Conservation (phyloP, 2,113 vertebrate species). For the Phrynosoma blainvillii region DNA sequence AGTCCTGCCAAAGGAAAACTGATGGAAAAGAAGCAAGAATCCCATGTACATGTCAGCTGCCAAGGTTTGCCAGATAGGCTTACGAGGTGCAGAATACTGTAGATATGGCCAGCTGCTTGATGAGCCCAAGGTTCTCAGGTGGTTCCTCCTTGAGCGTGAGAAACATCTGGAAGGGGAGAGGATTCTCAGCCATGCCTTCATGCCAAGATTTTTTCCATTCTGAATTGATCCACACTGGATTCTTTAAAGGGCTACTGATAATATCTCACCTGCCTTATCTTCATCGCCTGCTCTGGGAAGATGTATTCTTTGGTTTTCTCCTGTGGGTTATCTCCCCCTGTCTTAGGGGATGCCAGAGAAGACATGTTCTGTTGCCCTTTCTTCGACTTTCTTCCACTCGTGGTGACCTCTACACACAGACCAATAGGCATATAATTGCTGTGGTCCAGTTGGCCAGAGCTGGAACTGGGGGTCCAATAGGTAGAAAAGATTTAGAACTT, state of each 20-base stretch:
- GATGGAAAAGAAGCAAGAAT: background rate
- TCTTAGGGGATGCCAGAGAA: background rate
- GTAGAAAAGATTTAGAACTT: background rate
- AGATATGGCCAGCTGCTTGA: background rate
- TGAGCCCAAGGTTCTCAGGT: background rate
- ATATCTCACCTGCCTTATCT: background rate
- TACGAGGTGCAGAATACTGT: slow-evolving; percentile 3
- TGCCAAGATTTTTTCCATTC: background rate
- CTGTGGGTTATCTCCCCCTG: background rate
- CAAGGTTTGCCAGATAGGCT: slow-evolving; percentile 26
- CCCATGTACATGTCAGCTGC: background rate
- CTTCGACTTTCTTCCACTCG: too few relatives aligned
- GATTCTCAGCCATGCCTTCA: background rate
- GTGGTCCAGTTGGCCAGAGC: too few relatives aligned
- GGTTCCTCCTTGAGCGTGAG: background rate
- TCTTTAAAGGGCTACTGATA: background rate
- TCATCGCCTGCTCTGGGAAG: background rate
- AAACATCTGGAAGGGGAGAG: background rate
- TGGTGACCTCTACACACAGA: too few relatives aligned
- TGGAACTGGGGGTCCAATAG: background rate
- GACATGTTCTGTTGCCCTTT: background rate
- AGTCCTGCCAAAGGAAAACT: slow-evolving; percentile 46
- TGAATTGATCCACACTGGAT: background rate
- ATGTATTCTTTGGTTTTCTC: background rate
- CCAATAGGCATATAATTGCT: background rate